A percentile compares a stretch with the other conserved stretches of the same genome.
Evolutionary conservation across 2,113 vertebrate genomes (phyloP).

Genomic region (Entelurus aequoreus): DNA sequence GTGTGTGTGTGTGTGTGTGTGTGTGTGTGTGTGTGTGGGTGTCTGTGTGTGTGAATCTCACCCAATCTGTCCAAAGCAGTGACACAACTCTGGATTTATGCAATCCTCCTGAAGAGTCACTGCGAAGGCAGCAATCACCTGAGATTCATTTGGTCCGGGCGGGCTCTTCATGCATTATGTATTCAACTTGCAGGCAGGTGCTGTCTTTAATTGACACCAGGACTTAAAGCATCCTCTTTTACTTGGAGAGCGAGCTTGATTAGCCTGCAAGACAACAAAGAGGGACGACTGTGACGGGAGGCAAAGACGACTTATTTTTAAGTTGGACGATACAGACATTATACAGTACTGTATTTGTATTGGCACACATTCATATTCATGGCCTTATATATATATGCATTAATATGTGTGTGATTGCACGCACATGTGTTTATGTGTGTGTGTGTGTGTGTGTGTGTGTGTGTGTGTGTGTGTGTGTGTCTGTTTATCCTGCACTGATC

Average conservation of each 20-base stretch:
- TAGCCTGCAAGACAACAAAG: slow-evolving; percentile 14
- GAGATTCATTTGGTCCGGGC: slow-evolving; percentile 52
- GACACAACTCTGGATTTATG: slow-evolving; percentile 10
- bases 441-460: slow-evolving; percentile 44
- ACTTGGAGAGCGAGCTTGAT: neutral
- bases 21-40: too few relatives aligned
- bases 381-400: slow-evolving; percentile 19
- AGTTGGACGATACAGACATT: slow-evolving; percentile 43
- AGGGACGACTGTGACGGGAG: slow-evolving; percentile 1
- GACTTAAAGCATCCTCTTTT: neutral
- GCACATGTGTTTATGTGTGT: slow-evolving; percentile 9
- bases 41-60: too few relatives aligned
- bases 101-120: slow-evolving; percentile 34
- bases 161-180: slow-evolving; percentile 53
- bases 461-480: slow-evolving; percentile 37
- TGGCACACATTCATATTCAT: slow-evolving; percentile 53
- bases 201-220: neutral
- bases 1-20: too few relatives aligned
- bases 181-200: slow-evolving; percentile 21
- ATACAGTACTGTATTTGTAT: slow-evolving; percentile 41
- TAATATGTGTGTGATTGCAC: slow-evolving; percentile 3
- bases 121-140: slow-evolving; percentile 42
- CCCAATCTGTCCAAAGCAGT: too few relatives aligned
- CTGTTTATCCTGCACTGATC: slow-evolving; percentile 58
- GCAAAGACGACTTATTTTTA: too few relatives aligned